Percentiles rank a stretch among this genome's conserved stretches.
These are phyloP conservation scores for Leptobrachium leishanense DNA, from an alignment of 2,113 vertebrate genomes.

Conservation along the genomic window DNA sequence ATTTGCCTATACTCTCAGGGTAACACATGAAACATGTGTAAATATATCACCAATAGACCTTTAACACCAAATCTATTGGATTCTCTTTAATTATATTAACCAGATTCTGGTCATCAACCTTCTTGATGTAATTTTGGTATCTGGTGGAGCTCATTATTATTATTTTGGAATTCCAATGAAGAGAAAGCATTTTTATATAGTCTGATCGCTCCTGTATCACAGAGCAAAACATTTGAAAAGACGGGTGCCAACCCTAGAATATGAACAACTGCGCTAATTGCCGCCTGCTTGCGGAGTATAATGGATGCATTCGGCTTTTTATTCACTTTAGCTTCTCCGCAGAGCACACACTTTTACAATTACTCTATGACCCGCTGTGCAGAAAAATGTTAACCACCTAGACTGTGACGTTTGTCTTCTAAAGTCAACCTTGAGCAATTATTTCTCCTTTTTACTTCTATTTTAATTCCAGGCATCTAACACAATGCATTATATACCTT, in stretches of 20 bases:
- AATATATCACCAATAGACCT: too few relatives aligned
- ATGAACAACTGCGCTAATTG: background rate
- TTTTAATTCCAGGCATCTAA: conserved; percentile 1
- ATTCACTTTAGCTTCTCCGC: background rate
- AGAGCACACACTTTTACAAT: conserved; percentile 8
- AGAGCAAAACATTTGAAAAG: too few relatives aligned
- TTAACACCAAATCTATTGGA: too few relatives aligned
- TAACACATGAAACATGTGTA: too few relatives aligned
- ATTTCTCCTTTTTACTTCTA: background rate
- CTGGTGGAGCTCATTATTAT: too few relatives aligned
- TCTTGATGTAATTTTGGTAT: too few relatives aligned
- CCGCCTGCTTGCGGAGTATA: background rate
- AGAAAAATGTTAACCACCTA: conserved; percentile 14
- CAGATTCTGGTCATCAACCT: too few relatives aligned
- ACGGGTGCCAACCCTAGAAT: background rate
- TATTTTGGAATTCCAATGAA: too few relatives aligned
- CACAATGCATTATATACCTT: conserved; percentile 5
- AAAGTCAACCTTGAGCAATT: conserved; percentile 21
- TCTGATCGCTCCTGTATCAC: too few relatives aligned
- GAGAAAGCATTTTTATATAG: too few relatives aligned
- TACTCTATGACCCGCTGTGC: conserved; percentile 1
- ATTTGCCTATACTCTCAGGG: too few relatives aligned
- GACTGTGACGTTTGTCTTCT: conserved; percentile 4
- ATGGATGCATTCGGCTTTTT: conserved; percentile 13
- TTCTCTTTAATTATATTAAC: too few relatives aligned